A percentile compares a stretch with the other conserved stretches of the same genome.
These are phyloP conservation scores for Metacarcinus magister DNA, from an alignment of 2,888 invertebrate genomes.

Conservation along the genomic window DNA sequence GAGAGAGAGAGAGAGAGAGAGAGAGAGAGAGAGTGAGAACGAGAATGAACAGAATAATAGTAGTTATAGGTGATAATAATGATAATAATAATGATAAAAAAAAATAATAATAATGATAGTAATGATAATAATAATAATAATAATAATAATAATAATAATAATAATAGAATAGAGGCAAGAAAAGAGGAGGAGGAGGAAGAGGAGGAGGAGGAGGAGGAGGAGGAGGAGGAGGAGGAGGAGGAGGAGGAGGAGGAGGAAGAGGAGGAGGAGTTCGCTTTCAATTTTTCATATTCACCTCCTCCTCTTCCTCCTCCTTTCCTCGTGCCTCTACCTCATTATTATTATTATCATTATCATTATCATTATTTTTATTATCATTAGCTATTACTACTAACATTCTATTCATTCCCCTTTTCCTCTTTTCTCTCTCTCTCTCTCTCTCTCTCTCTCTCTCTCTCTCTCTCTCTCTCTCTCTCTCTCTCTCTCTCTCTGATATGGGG, in stretches of 20 bases:
- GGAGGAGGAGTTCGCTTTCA: constrained; percentile 10
- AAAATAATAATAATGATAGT: neutral
- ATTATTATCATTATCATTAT: neutral
- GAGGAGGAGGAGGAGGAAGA: neutral
- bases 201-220: neutral
- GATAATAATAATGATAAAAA: neutral
- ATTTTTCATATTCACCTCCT: neutral
- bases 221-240: constrained; percentile 33
- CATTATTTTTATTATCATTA: neutral
- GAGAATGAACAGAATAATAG: neutral
- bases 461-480: constrained; percentile 48
- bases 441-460: constrained; percentile 47
- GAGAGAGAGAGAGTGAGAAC: neutral
- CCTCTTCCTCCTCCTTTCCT: neutral
- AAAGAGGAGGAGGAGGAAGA: constrained; percentile 7
- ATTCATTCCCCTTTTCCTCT: neutral
- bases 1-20: neutral
- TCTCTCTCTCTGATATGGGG: neutral
- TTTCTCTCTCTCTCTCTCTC: constrained; percentile 19
- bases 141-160: neutral
- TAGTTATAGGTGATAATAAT: neutral
- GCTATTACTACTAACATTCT: too few relatives aligned
- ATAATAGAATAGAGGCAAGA: neutral
- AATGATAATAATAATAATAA: neutral
- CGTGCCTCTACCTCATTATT: neutral